Evolutionary conservation across 2,113 vertebrate species (phyloP).

Genomic region (Apeltes quadracus): DNA sequence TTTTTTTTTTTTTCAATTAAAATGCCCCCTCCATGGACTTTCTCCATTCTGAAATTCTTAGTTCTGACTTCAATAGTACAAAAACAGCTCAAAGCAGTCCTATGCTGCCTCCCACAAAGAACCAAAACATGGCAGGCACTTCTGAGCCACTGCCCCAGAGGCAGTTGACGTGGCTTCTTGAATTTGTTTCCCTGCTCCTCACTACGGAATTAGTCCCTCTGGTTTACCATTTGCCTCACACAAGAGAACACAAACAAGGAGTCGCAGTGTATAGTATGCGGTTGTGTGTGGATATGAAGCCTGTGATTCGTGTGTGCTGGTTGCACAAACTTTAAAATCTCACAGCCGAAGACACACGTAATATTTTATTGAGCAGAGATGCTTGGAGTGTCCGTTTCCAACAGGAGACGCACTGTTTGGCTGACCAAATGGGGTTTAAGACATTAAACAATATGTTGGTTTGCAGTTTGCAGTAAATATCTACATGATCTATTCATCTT

Average conservation of each 20-base stretch:
- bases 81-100: slow-evolving; percentile 52
- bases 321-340: slow-evolving; percentile 16
- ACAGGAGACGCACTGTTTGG: background rate
- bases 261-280: slow-evolving; percentile 52
- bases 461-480: background rate
- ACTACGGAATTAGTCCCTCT: slow-evolving; percentile 59
- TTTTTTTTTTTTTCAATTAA: slow-evolving; percentile 4
- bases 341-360: background rate
- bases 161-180: slow-evolving; percentile 31
- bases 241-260: slow-evolving; percentile 63
- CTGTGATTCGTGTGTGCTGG: slow-evolving; percentile 41
- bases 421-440: background rate
- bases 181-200: slow-evolving; percentile 55
- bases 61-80: slow-evolving; percentile 53
- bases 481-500: slow-evolving; percentile 4
- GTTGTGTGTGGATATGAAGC: slow-evolving; percentile 56
- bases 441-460: background rate
- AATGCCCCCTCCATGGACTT: slow-evolving; percentile 2
- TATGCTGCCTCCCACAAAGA: slow-evolving; percentile 23
- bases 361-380: background rate
- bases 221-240: slow-evolving; percentile 70
- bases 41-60: background rate
- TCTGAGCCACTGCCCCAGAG: slow-evolving; percentile 41
- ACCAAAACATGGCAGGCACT: slow-evolving; percentile 34
- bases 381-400: background rate